A percentile compares a stretch with the other conserved stretches of the same genome.
Conservation (phyloP, 2,888 invertebrate species). For the Drosophila setosimentum region DNA sequence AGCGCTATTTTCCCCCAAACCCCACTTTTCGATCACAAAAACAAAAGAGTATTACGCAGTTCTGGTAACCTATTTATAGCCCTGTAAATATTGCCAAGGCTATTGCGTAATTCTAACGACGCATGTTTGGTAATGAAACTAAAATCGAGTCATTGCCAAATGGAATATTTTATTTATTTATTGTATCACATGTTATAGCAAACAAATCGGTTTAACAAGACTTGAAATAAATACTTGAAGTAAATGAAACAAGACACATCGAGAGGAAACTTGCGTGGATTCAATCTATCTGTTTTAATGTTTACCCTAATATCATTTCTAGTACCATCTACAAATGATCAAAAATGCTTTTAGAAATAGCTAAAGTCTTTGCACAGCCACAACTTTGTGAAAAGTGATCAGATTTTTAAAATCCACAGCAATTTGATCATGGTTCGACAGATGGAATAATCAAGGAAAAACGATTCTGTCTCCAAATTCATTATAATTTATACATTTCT, state of each 20-base stretch:
- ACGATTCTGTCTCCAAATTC: neutral
- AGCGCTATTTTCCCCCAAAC: constrained; percentile 18
- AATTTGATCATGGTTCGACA: neutral
- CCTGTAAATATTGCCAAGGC: constrained; percentile 20
- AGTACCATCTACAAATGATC: neutral
- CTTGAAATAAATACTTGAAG: neutral
- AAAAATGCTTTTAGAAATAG: neutral
- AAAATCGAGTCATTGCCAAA: constrained; percentile 25
- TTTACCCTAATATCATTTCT: neutral
- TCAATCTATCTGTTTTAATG: neutral
- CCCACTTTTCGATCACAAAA: constrained; percentile 10
- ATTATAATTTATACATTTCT: neutral
- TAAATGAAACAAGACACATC: neutral
- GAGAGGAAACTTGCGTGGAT: neutral
- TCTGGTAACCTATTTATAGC: constrained; percentile 39
- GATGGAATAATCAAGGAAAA: accelerated
- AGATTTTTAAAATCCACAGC: neutral
- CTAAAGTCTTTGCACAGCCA: neutral
- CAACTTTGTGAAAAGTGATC: neutral
- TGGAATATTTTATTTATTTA: constrained; percentile 21
- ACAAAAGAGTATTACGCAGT: constrained; percentile 57
- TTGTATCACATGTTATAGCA: constrained; percentile 2
- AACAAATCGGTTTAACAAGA: constrained; percentile 5
- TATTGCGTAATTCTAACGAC: constrained; percentile 62
- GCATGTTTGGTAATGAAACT: constrained; percentile 30